Evolutionary conservation across 2,888 invertebrate genomes (phyloP).

Genomic region (Acanthoscelides obtectus): DNA sequence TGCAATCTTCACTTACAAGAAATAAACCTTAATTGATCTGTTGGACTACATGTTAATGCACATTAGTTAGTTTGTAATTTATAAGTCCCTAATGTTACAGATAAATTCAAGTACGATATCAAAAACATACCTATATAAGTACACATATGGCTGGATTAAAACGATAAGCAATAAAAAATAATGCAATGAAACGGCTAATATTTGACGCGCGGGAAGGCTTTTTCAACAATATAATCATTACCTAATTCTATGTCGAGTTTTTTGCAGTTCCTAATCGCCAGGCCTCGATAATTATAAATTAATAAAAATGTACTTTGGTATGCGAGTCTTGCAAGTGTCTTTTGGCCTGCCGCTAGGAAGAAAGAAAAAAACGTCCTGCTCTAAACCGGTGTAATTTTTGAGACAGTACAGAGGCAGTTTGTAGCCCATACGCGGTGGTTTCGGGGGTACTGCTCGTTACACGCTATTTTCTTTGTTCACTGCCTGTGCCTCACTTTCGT

Average conservation of each 20-base stretch:
- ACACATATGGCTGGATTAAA: not conserved
- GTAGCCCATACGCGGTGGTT: not conserved
- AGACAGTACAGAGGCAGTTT: not conserved
- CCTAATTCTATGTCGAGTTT: not conserved
- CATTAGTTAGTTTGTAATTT: not conserved
- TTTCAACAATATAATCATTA: not conserved
- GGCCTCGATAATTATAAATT: not conserved
- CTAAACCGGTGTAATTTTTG: not conserved
- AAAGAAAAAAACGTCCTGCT: not conserved
- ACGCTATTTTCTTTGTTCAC: constrained; percentile 31
- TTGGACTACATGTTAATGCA: too few species aligned
- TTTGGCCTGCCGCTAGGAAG: not conserved
- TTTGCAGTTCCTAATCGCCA: not conserved
- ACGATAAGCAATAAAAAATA: not conserved
- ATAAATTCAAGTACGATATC: not conserved
- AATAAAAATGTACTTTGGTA: not conserved
- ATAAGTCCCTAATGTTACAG: not conserved
- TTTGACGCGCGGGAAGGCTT: not conserved
- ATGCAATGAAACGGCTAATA: not conserved
- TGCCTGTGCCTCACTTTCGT: constrained; percentile 50
- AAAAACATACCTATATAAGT: not conserved
- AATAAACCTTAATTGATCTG: not conserved
- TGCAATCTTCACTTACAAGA: not conserved
- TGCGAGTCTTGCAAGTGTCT: constrained; percentile 12
- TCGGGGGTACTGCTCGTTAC: not conserved